phyloP scores from a whole-genome alignment of 2,113 vertebrate species.

The Quiscalus mexicanus region DNA sequence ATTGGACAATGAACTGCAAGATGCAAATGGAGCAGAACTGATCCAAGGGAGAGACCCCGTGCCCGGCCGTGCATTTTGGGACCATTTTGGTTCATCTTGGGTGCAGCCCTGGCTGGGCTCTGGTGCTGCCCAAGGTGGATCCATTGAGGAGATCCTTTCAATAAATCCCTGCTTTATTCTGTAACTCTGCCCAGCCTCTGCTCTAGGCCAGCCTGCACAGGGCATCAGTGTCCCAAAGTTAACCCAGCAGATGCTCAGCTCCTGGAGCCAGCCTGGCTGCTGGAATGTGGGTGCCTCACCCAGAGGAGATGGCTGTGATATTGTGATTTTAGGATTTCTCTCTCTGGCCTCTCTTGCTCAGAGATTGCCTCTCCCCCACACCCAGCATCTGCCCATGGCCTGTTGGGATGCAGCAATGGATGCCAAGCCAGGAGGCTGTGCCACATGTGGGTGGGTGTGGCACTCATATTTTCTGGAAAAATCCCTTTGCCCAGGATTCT shows the following conservation, averaged over 20 bases:
- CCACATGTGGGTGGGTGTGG: rapidly evolving
- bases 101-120: too few species aligned
- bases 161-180: not conserved
- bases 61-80: too few species aligned
- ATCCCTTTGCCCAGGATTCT: too few species aligned
- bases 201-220: not conserved
- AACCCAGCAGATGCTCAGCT: not conserved
- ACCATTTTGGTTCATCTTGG: too few species aligned
- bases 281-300: not conserved
- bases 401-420: rapidly evolving
- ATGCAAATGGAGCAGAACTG: too few species aligned
- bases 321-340: not conserved
- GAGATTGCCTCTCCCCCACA: not conserved
- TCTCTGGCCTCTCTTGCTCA: not conserved
- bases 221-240: not conserved
- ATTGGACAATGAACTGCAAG: too few species aligned
- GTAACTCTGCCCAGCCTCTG: not conserved
- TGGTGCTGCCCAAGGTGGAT: too few species aligned
- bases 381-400: not conserved
- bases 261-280: not conserved
- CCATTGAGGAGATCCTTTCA: too few species aligned
- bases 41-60: too few species aligned
- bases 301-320: rapidly evolving
- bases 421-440: not conserved
- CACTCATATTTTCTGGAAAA: too few species aligned